Percentiles rank a stretch among this genome's conserved stretches.
These are phyloP conservation scores for Andrena flavipes DNA, from an alignment of 2,888 invertebrate genomes.

Conservation along the genomic window DNA sequence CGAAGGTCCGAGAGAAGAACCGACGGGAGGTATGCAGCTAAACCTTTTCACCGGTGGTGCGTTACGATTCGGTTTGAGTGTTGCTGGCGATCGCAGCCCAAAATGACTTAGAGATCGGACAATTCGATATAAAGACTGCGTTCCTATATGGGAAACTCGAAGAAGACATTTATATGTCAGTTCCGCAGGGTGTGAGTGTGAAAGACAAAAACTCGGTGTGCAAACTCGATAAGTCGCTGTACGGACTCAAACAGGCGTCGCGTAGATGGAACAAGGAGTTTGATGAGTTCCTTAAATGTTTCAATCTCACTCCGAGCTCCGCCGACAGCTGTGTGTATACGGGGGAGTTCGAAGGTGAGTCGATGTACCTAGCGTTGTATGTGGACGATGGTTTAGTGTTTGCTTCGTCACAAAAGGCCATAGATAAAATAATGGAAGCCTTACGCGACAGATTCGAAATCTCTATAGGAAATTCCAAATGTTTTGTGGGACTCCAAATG, in stretches of 20 bases:
- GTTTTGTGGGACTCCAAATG: slow-evolving; percentile 14
- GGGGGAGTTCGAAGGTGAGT: neutral
- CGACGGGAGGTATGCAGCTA: neutral
- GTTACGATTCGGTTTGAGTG: neutral
- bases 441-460: neutral
- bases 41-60: slow-evolving; percentile 3
- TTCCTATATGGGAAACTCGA: neutral
- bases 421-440: neutral
- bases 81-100: neutral
- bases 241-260: neutral
- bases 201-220: neutral
- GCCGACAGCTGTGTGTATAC: neutral
- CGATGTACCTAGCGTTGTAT: neutral
- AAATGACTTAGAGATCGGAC: neutral
- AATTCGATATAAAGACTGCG: slow-evolving; percentile 3
- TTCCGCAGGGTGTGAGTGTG: neutral
- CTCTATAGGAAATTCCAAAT: neutral
- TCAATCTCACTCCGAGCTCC: slow-evolving; percentile 3
- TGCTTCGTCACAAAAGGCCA: neutral
- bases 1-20: neutral
- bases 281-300: neutral
- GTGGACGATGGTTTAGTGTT: slow-evolving; percentile 6
- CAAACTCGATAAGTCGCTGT: neutral
- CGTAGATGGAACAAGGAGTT: neutral
- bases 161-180: neutral